Base-by-base conservation (phyloP, 2,113 vertebrate genomes). In the Colaptes auratus region DNA sequence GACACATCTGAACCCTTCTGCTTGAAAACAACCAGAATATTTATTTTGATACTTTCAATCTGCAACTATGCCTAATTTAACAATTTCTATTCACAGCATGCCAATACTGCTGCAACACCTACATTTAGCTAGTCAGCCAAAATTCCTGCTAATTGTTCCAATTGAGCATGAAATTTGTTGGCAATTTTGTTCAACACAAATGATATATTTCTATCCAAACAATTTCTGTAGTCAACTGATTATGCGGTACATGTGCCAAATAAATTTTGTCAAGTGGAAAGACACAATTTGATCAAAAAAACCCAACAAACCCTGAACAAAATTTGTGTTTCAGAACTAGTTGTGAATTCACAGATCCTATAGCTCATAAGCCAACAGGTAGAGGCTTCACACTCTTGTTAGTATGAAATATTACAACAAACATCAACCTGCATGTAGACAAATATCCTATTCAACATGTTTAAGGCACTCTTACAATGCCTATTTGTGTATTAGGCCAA, bases 111-210 rank as follows among this genome's bases (percentile, higher is more conserved):
- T 74, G 46, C 96, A 95, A 95, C 77, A 96, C 86, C 80, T 89
- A 95, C 83, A 76, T 73, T 90, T 95, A 95, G 89, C 78, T 89
- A 90, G 78, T 74, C 82, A 95, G 83, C 88, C 93, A 96, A 93
- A 97, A 78, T 86, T 88, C 36, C 70, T 86, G 90, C 80, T 97
- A 82, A 89, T 93, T 82, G 84, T 91, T 94, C 74, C 87, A 96
- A 94, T 90, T 70, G 63, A 95, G 92, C 95, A 94, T 96, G 94
- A 97, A 97, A 98, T 97, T 82, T 78, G 93, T 78, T 94, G 91
- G 97, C 89, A 97, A 92, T 95, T 97, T 89, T 76, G 72, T 96
- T 96, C 88, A 79, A 92, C 85, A 67, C 82, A 79, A 97, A 92
- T 95, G 12, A 78, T 50, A 23, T 69, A 80, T 93, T 96, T 94